phyloP scores from a whole-genome alignment of 2,888 invertebrate species.

The Leuctra nigra region DNA sequence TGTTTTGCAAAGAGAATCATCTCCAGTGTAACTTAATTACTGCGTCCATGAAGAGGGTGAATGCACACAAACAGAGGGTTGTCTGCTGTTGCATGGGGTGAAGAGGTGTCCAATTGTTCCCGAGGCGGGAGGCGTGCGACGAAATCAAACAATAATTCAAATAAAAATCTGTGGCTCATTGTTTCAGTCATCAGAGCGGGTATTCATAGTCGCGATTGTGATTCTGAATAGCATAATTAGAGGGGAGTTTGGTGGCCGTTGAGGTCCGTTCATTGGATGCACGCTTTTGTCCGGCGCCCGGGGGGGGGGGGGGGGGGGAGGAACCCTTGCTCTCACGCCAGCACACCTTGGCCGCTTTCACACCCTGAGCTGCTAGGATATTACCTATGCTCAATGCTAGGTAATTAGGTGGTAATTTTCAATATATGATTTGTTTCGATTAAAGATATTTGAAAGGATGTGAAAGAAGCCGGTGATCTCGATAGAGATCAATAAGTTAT shows the following conservation, averaged over 20 bases:
- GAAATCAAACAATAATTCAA: slow-evolving; percentile 28
- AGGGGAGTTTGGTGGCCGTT: slow-evolving; percentile 26
- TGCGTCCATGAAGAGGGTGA: no score
- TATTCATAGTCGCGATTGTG: slow-evolving; percentile 26
- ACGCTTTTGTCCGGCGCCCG: not conserved
- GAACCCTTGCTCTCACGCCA: slow-evolving; percentile 8
- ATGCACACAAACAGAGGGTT: not conserved
- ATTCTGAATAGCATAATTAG: slow-evolving; percentile 30
- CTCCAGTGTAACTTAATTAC: no score
- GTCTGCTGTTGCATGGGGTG: not conserved
- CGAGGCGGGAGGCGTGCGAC: slow-evolving; percentile 13
- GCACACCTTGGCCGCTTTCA: not conserved
- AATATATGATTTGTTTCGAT: no score
- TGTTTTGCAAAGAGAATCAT: no score
- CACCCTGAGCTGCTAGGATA: not conserved
- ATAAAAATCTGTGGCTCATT: slow-evolving; percentile 26
- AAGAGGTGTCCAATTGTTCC: not conserved
- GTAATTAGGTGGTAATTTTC: no score
- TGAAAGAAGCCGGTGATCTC: no score
- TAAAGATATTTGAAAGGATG: no score
- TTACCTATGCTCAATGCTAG: not conserved
- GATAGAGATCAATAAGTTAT: no score
- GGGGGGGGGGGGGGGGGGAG: not conserved
- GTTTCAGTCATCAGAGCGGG: slow-evolving; percentile 28
- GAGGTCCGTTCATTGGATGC: not conserved